These are phyloP conservation scores for Eriosoma lanigerum DNA, from an alignment of 1,140 invertebrate genomes.

Conservation along the genomic window DNA sequence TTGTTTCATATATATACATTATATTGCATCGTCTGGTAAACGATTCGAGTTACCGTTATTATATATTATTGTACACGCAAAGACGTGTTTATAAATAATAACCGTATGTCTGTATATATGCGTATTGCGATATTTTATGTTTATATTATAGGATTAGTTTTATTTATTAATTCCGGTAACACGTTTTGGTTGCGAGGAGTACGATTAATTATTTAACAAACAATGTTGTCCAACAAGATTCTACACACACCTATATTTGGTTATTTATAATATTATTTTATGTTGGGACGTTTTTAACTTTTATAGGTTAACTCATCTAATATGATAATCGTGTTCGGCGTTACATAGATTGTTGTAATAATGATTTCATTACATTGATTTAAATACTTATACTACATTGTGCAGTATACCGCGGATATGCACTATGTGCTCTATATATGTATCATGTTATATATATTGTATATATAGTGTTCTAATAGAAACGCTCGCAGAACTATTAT, in stretches of 20 bases:
- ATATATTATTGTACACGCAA: neutral
- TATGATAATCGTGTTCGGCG: too few species aligned
- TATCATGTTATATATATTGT: too few species aligned
- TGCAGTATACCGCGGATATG: too few species aligned
- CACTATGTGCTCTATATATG: too few species aligned
- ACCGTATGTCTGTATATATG: neutral
- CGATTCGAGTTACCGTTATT: neutral
- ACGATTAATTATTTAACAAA: neutral
- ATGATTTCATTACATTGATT: too few species aligned
- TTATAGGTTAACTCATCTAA: too few species aligned
- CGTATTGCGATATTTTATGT: neutral
- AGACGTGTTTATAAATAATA: slow-evolving; percentile 2
- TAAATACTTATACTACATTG: too few species aligned
- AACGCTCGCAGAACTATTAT: neutral
- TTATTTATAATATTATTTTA: too few species aligned
- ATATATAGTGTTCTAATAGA: too few species aligned
- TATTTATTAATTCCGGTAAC: slow-evolving; percentile 32
- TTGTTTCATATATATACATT: neutral
- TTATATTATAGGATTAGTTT: neutral
- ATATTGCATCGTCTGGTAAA: neutral
- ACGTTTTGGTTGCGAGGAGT: neutral
- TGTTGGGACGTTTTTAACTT: too few species aligned
- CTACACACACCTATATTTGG: too few species aligned
- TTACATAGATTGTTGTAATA: too few species aligned
- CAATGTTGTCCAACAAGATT: neutral